Conservation (phyloP, 2,888 invertebrate genomes). For the Lamellibrachia satsuma region DNA sequence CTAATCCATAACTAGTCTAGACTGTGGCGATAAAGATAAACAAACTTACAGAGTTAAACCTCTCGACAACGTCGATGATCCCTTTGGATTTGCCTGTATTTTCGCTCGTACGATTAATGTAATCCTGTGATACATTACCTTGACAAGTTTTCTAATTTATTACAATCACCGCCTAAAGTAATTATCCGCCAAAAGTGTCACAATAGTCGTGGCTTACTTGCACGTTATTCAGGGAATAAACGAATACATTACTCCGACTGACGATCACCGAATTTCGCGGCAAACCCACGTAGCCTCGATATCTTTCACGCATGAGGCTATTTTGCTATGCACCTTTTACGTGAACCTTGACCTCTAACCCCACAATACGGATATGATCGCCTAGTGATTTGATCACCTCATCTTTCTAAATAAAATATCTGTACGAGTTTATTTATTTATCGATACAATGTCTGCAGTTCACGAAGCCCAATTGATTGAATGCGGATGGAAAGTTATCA, state of each 20-base stretch:
- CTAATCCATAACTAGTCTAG: too few relatives aligned
- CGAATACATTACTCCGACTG: not conserved
- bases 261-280: not conserved
- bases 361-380: not conserved
- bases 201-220: not conserved
- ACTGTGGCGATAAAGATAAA: too few relatives aligned
- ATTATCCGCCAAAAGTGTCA: not conserved
- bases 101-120: not conserved
- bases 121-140: not conserved
- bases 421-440: not conserved
- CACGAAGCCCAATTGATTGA: not conserved
- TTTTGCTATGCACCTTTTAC: not conserved
- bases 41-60: too few relatives aligned
- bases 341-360: not conserved
- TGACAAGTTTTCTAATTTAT: not conserved
- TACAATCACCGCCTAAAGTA: not conserved
- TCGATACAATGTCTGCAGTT: not conserved
- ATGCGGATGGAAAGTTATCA: conserved; percentile 10
- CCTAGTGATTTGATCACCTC: not conserved
- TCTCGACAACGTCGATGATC: not conserved
- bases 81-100: not conserved
- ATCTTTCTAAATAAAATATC: not conserved
- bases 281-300: not conserved
- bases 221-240: not conserved
- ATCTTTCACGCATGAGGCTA: not conserved